A percentile compares a stretch with the other conserved stretches of the same genome.
Evolutionary conservation across 2,113 vertebrate genomes (phyloP).

Genomic region (Nyctereutes procyonoides): DNA sequence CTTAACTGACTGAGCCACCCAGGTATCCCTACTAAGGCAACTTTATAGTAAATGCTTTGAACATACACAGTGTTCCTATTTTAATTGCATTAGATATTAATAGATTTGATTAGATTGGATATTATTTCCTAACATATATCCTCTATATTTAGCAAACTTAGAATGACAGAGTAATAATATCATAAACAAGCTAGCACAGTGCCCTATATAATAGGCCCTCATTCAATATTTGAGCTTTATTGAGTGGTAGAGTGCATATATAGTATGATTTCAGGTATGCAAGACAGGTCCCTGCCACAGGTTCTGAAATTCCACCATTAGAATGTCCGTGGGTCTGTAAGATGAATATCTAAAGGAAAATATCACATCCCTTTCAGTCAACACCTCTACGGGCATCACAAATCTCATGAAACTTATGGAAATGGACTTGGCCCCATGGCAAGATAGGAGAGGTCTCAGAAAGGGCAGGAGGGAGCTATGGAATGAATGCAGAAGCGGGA

Average conservation of each 20-base stretch:
- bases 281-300: background rate
- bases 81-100: background rate
- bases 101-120: background rate
- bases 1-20: background rate
- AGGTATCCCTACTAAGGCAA: background rate
- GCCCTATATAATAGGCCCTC: background rate
- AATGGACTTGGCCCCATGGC: background rate
- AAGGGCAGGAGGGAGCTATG: background rate
- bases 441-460: background rate
- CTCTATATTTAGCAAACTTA: background rate
- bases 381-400: background rate
- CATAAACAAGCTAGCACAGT: background rate
- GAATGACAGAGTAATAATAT: background rate
- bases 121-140: background rate
- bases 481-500: background rate
- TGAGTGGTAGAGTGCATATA: background rate
- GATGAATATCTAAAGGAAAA: background rate
- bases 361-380: background rate
- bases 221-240: background rate
- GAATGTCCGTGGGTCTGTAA: background rate
- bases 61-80: background rate
- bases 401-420: background rate
- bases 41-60: background rate
- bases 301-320: background rate
- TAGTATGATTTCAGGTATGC: background rate